Percentiles rank a stretch among this genome's conserved stretches.
Conservation (phyloP, 1,140 invertebrate genomes). For the Atta texana region DNA sequence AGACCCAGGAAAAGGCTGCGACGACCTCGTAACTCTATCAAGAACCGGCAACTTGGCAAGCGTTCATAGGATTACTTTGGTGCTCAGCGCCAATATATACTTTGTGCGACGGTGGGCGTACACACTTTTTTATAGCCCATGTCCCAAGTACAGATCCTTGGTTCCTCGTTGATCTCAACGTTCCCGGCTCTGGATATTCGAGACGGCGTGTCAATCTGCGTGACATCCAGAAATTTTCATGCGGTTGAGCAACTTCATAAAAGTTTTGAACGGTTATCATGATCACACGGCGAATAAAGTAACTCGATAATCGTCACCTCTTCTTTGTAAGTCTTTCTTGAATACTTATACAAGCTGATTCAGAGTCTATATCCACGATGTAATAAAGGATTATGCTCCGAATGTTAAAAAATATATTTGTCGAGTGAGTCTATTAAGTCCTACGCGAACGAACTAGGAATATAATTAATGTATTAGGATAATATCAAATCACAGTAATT, state of each 20-base stretch:
- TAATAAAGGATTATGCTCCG: neutral
- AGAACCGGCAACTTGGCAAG: slow-evolving; percentile 71
- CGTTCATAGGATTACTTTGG: slow-evolving; percentile 68
- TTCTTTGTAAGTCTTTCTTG: slow-evolving; percentile 40
- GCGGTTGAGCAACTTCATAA: slow-evolving; percentile 66
- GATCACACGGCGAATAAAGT: slow-evolving; percentile 62
- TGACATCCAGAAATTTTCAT: slow-evolving; percentile 68
- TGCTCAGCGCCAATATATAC: slow-evolving; percentile 52
- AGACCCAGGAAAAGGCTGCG: slow-evolving; percentile 51
- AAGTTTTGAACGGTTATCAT: slow-evolving; percentile 61
- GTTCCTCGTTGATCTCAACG: neutral
- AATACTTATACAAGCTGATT: slow-evolving; percentile 22
- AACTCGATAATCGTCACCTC: slow-evolving; percentile 63
- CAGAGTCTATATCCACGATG: neutral
- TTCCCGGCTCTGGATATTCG: slow-evolving; percentile 13
- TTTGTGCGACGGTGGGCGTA: slow-evolving; percentile 35
- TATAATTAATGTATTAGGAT: neutral
- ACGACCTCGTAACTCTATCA: slow-evolving; percentile 71
- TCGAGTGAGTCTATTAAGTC: neutral
- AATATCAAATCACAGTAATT: neutral
- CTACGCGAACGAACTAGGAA: neutral
- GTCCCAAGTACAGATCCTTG: neutral
- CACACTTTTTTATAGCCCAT: slow-evolving; percentile 20
- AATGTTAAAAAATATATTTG: neutral
- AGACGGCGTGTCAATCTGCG: slow-evolving; percentile 60